Percentiles rank a stretch among this genome's conserved stretches.
Evolutionary conservation across 2,888 invertebrate species (phyloP).

Genomic region (Chromoteleia sp.): DNA sequence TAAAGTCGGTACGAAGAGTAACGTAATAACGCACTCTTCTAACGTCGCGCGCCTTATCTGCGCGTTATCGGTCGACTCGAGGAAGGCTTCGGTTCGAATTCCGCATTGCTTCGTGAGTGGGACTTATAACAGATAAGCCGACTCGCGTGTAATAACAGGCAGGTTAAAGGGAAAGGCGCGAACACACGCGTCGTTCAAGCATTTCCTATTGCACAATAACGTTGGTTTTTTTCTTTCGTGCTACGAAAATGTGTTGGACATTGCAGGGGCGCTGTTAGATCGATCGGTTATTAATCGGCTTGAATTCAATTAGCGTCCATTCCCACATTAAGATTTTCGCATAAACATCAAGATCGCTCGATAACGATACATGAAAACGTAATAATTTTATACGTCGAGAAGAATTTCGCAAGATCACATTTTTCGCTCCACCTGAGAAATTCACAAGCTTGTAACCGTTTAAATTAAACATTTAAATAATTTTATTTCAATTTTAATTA

Average conservation of each 20-base stretch:
- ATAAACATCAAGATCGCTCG: slow-evolving; percentile 34
- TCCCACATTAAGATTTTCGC: slow-evolving; percentile 36
- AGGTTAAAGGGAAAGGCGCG: slow-evolving; percentile 65
- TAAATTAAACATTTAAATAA: no score
- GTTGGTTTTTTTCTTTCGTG: slow-evolving; percentile 9
- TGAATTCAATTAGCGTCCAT: slow-evolving; percentile 43
- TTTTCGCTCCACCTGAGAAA: slow-evolving; percentile 12
- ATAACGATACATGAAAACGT: slow-evolving; percentile 22
- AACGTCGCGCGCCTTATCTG: slow-evolving; percentile 51
- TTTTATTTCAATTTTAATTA: no score
- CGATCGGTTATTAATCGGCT: slow-evolving; percentile 44
- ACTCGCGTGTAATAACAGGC: slow-evolving; percentile 47
- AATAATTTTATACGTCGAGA: not conserved
- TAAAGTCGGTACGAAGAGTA: slow-evolving; percentile 28
- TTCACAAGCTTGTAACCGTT: not conserved
- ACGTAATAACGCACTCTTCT: slow-evolving; percentile 31
- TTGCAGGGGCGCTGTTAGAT: slow-evolving; percentile 1
- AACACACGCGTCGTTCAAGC: slow-evolving; percentile 39
- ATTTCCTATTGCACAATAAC: slow-evolving; percentile 60
- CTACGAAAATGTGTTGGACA: slow-evolving; percentile 30
- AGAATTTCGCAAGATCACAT: not conserved
- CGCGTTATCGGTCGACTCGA: slow-evolving; percentile 60
- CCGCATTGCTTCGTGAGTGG: slow-evolving; percentile 63
- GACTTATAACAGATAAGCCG: slow-evolving; percentile 61
- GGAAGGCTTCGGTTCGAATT: slow-evolving; percentile 64